These are phyloP conservation scores for Amiota communis DNA, from an alignment of 2,888 invertebrate genomes.

Conservation along the genomic window DNA sequence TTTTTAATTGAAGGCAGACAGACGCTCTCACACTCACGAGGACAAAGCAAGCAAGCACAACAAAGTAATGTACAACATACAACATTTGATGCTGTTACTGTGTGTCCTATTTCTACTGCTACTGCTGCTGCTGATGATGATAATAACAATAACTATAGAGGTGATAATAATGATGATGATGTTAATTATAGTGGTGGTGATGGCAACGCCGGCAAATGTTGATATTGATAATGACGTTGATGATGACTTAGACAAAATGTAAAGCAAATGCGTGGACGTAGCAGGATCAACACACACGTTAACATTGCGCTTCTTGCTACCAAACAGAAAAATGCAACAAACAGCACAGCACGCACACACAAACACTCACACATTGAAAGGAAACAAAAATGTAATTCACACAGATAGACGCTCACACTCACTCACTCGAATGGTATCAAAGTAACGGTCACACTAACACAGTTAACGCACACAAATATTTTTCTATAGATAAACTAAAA, in stretches of 20 bases:
- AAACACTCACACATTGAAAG: not conserved
- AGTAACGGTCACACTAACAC: not conserved
- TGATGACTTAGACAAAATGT: too few species aligned
- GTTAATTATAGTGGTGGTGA: too few species aligned
- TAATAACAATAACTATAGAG: too few species aligned
- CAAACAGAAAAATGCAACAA: conserved; percentile 7
- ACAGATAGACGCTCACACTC: conserved; percentile 35
- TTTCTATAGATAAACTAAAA: conserved; percentile 46
- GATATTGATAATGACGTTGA: too few species aligned
- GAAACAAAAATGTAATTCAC: conserved; percentile 35
- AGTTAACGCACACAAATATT: conserved; percentile 35
- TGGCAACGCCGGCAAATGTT: too few species aligned
- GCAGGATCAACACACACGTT: conserved; percentile 57
- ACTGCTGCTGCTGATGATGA: too few species aligned
- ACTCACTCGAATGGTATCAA: conserved; percentile 3
- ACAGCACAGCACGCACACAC: conserved; percentile 6
- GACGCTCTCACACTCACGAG: not conserved
- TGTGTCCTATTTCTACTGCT: too few species aligned
- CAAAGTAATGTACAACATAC: not conserved
- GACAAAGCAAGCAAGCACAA: not conserved
- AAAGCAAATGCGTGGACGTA: conserved; percentile 32
- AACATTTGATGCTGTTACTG: too few species aligned
- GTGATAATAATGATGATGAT: too few species aligned
- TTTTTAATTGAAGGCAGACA: conserved; percentile 59
- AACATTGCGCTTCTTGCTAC: conserved; percentile 34